These are phyloP conservation scores for Megastigmus dorsalis DNA, from an alignment of 2,888 invertebrate genomes.

Conservation along the genomic window DNA sequence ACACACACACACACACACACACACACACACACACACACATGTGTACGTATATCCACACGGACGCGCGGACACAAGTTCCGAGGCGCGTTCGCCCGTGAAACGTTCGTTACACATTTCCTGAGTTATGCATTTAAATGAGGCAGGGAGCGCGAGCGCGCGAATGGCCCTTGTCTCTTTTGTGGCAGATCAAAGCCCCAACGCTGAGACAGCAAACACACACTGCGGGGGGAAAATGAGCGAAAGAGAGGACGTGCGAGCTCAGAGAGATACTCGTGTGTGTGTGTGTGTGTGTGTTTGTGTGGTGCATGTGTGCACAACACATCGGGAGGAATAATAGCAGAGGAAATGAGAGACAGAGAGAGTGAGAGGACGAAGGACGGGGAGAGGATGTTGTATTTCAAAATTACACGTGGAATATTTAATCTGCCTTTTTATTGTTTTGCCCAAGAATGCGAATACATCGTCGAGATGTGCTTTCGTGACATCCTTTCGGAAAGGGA, in stretches of 20 bases:
- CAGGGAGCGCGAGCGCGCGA: slow-evolving; percentile 39
- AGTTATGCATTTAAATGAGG: slow-evolving; percentile 73
- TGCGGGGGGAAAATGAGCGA: not conserved
- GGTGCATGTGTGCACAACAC: not conserved
- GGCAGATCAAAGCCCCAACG: slow-evolving; percentile 59
- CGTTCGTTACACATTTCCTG: slow-evolving; percentile 71
- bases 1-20: not conserved
- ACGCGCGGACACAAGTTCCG: not conserved
- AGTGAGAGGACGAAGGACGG: not conserved
- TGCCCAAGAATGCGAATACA: slow-evolving; percentile 35
- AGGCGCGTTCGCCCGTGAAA: slow-evolving; percentile 64
- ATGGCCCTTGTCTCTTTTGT: slow-evolving; percentile 49
- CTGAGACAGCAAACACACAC: slow-evolving; percentile 48
- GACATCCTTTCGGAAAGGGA: too few species aligned
- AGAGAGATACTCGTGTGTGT: too few species aligned
- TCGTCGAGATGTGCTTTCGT: not conserved
- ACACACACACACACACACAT: not conserved
- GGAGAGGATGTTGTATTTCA: slow-evolving; percentile 4
- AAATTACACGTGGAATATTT: slow-evolving; percentile 27
- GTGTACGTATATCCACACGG: too few species aligned
- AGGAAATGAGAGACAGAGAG: not conserved
- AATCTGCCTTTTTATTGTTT: slow-evolving; percentile 26
- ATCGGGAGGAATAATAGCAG: not conserved
- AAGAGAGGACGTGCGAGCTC: not conserved
- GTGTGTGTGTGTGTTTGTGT: too few species aligned